A percentile compares a stretch with the other conserved stretches of the same genome.
Conservation (phyloP, 2,888 invertebrate genomes). For the Noctua fimbriata region DNA sequence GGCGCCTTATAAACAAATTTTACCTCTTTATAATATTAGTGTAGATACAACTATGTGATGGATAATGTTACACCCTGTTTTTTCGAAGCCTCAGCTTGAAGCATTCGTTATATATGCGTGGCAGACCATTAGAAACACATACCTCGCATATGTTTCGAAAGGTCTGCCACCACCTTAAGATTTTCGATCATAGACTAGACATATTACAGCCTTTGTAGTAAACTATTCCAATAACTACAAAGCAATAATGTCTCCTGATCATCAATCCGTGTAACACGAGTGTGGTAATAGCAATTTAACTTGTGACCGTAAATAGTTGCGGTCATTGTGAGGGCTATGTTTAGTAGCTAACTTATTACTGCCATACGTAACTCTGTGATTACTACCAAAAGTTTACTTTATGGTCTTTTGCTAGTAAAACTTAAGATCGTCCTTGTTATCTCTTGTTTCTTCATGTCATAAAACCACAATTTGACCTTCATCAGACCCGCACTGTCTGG, state of each 20-base stretch:
- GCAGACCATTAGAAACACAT: background rate
- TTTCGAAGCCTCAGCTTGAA: background rate
- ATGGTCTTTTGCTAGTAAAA: background rate
- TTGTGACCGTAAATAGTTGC: slow-evolving; percentile 32
- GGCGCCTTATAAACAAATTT: too few species aligned
- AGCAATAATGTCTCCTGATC: slow-evolving; percentile 19
- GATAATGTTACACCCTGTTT: too few species aligned
- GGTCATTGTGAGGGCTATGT: background rate
- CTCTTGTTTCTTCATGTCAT: background rate
- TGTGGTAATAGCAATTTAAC: slow-evolving; percentile 11
- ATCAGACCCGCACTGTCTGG: background rate
- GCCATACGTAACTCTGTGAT: background rate
- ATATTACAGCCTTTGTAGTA: background rate
- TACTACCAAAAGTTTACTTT: background rate
- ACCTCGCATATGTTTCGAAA: background rate
- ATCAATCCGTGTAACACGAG: slow-evolving; percentile 3
- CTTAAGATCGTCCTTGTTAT: background rate
- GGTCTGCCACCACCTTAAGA: too few species aligned
- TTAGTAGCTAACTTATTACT: slow-evolving; percentile 9
- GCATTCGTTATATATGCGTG: background rate
- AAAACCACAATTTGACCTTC: background rate
- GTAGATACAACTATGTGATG: too few species aligned
- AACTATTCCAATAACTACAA: slow-evolving; percentile 40
- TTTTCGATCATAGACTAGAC: background rate
- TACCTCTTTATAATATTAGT: too few species aligned